phyloP scores from a whole-genome alignment of 2,797 vertebrate species.

The Falco naumanni region DNA sequence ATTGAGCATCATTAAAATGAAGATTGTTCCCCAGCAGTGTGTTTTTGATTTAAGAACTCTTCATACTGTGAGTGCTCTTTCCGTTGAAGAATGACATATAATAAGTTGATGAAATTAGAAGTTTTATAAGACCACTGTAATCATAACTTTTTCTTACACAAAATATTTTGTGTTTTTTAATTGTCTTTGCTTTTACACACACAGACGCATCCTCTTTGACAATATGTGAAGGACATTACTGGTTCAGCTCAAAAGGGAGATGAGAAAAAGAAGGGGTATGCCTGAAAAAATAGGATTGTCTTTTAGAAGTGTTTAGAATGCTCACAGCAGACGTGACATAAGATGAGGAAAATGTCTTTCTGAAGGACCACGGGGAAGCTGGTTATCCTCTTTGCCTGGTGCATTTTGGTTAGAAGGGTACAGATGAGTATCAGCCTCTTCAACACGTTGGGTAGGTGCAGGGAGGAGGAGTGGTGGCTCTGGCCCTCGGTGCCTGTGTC shows the following conservation, averaged over 20 bases:
- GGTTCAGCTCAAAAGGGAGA: not conserved
- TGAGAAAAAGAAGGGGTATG: not conserved
- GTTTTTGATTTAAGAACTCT: slow-evolving; percentile 55
- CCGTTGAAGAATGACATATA: slow-evolving; percentile 20
- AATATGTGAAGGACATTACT: not conserved
- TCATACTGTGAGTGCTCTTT: slow-evolving; percentile 22
- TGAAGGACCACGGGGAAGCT: not conserved
- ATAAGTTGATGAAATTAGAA: slow-evolving; percentile 47
- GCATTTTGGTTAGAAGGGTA: not conserved
- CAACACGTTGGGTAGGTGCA: fast-evolving
- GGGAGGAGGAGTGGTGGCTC: fast-evolving
- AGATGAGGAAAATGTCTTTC: not conserved
- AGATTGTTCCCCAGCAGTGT: slow-evolving; percentile 37
- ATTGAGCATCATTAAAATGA: slow-evolving; percentile 54
- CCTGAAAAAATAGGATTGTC: not conserved
- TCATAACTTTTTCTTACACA: slow-evolving; percentile 7
- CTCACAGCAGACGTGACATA: not conserved
- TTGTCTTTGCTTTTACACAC: not conserved
- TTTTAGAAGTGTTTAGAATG: not conserved
- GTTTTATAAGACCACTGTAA: not conserved
- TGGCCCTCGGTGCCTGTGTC: not conserved
- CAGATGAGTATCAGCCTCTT: not conserved
- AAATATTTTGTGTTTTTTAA: not conserved
- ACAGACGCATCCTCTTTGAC: not conserved
- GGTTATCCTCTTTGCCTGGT: not conserved